A percentile compares a stretch with the other conserved stretches of the same genome.
Conservation (phyloP, 2,113 vertebrate species). For the Egretta garzetta region DNA sequence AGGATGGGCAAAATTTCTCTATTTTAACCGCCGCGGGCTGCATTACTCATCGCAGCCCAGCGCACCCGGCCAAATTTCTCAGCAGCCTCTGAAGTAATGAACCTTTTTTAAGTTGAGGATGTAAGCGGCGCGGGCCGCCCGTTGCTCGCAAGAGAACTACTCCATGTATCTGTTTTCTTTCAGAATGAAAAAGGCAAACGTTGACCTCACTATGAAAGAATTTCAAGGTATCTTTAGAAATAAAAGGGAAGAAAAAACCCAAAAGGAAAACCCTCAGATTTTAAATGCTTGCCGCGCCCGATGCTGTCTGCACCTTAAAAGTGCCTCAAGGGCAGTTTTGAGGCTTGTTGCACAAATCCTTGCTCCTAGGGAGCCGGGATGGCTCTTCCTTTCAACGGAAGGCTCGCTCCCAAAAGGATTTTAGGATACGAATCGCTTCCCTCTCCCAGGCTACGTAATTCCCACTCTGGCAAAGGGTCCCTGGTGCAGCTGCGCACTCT, state of each 20-base stretch:
- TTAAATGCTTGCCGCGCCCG: neutral
- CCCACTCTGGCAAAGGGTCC: neutral
- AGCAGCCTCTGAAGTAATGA: neutral
- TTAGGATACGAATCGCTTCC: neutral
- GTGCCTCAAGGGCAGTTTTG: accelerated
- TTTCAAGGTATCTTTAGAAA: conserved; percentile 86
- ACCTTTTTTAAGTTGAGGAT: neutral
- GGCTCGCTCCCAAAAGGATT: neutral
- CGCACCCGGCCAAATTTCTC: neutral
- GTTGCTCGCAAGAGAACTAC: conserved; percentile 68
- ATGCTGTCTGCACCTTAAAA: neutral
- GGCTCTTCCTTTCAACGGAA: neutral
- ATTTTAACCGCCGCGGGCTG: accelerated
- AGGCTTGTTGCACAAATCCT: neutral
- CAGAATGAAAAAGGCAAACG: conserved; percentile 96
- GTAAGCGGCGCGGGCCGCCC: neutral
- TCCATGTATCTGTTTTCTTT: conserved; percentile 91
- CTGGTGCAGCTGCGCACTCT: neutral
- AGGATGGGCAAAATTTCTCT: neutral
- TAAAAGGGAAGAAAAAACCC: neutral
- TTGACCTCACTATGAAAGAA: conserved; percentile 87
- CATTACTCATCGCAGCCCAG: neutral
- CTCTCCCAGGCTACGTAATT: neutral
- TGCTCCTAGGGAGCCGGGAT: neutral
- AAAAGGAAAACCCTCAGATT: neutral